phyloP scores from a whole-genome alignment of 2,797 vertebrate genomes.

The Rhinogobio ventralis region DNA sequence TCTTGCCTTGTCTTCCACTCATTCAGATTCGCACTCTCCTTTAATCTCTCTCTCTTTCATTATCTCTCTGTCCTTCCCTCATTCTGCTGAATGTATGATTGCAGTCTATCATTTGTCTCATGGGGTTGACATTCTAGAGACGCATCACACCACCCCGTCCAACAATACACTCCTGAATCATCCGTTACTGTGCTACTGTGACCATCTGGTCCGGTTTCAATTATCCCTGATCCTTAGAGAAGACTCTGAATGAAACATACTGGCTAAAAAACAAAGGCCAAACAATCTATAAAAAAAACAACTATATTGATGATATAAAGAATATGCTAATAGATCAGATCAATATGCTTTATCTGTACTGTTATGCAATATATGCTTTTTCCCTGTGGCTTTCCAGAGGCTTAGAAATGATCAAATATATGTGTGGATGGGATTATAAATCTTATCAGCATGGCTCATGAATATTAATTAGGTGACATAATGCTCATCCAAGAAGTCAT shows the following conservation, averaged over 20 bases:
- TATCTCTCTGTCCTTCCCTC: constrained; percentile 9
- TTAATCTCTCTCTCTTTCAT: constrained; percentile 12
- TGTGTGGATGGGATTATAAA: neutral
- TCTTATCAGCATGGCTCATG: constrained; percentile 2
- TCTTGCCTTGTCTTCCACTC: constrained; percentile 3
- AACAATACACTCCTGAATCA: constrained; percentile 39
- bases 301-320: constrained; percentile 15
- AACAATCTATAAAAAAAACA: neutral
- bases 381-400: neutral
- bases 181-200: constrained; percentile 8
- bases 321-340: neutral
- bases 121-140: constrained; percentile 21
- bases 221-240: constrained; percentile 45
- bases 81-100: constrained; percentile 31
- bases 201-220: constrained; percentile 47
- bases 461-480: constrained; percentile 21
- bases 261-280: neutral
- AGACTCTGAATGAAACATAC: constrained; percentile 7
- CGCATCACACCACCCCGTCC: constrained; percentile 5
- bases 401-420: neutral
- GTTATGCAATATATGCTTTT: neutral
- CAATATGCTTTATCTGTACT: neutral
- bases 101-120: constrained; percentile 28
- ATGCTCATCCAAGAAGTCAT: neutral
- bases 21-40: constrained; percentile 16